Evolutionary conservation across 2,888 invertebrate species (phyloP).

Genomic region (Rhagophthalmus giganteus): DNA sequence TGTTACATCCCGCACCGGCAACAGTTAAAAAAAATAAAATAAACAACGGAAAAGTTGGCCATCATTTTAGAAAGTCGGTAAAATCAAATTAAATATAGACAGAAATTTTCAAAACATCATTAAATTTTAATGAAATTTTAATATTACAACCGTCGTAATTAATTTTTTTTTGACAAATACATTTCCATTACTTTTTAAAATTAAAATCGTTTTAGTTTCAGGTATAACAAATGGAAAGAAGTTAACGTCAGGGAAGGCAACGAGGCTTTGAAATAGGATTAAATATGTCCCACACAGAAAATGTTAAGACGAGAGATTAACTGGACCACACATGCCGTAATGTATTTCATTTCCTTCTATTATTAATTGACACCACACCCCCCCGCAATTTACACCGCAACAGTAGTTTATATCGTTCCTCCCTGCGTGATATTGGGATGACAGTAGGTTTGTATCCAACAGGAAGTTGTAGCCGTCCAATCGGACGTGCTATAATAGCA

Average conservation of each 20-base stretch:
- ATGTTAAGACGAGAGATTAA: slow-evolving; percentile 20
- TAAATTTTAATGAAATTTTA: too few species aligned
- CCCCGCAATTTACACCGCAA: slow-evolving; percentile 21
- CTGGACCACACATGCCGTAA: slow-evolving; percentile 34
- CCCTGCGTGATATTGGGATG: slow-evolving; percentile 13
- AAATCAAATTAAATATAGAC: too few species aligned
- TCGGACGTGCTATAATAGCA: slow-evolving; percentile 39
- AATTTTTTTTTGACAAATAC: not conserved
- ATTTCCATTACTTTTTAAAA: not conserved
- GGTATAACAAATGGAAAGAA: slow-evolving; percentile 8
- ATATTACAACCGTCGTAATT: too few species aligned
- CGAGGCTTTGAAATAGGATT: slow-evolving; percentile 21
- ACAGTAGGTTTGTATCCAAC: slow-evolving; percentile 16
- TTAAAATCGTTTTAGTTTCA: slow-evolving; percentile 1
- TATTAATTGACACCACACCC: slow-evolving; percentile 39
- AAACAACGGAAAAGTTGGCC: too few species aligned
- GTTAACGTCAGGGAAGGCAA: slow-evolving; percentile 1
- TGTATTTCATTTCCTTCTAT: slow-evolving; percentile 28
- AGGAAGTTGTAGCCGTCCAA: slow-evolving; percentile 32
- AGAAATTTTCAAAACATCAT: too few species aligned
- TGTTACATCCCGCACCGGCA: too few species aligned
- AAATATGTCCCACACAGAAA: slow-evolving; percentile 34
- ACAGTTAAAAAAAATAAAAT: too few species aligned
- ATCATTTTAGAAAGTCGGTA: too few species aligned
- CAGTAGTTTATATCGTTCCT: slow-evolving; percentile 18